Evolutionary conservation across 2,113 vertebrate genomes (phyloP).

Genomic region (Baryphthengus martii): DNA sequence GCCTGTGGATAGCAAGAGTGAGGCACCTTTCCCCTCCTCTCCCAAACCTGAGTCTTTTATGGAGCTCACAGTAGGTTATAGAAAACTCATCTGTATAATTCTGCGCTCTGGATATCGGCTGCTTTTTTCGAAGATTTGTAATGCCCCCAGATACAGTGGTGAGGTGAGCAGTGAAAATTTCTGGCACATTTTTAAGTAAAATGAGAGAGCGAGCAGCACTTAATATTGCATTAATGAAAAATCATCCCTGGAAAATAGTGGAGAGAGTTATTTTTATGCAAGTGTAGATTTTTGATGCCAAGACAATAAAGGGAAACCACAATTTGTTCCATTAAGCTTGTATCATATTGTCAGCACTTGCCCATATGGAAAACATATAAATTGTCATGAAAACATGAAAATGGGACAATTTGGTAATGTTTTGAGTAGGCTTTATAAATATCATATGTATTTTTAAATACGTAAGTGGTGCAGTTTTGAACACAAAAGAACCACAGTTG

Average conservation of each 20-base stretch:
- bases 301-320: constrained; percentile 65
- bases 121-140: not conserved
- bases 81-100: not conserved
- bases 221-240: constrained; percentile 39
- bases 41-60: not conserved
- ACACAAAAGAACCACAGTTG: constrained; percentile 54
- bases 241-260: constrained; percentile 27
- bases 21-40: not conserved
- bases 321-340: constrained; percentile 68
- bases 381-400: constrained; percentile 77
- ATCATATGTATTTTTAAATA: constrained; percentile 75
- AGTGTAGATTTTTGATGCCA: constrained; percentile 68
- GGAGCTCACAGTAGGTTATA: not conserved
- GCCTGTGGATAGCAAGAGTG: not conserved
- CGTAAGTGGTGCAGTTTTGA: constrained; percentile 65
- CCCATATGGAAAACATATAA: constrained; percentile 80
- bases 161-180: not conserved
- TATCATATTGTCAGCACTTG: constrained; percentile 71
- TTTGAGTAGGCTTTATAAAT: constrained; percentile 71
- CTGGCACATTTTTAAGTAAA: not conserved
- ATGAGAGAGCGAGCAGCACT: not conserved
- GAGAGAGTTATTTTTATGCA: constrained; percentile 63
- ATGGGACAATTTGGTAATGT: constrained; percentile 74
- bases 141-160: not conserved
- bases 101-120: not conserved